Evolutionary conservation across 2,113 vertebrate genomes (phyloP), one percentile per base, ranked within the genome.

Genomic region (Miniopterus natalensis): DNA sequence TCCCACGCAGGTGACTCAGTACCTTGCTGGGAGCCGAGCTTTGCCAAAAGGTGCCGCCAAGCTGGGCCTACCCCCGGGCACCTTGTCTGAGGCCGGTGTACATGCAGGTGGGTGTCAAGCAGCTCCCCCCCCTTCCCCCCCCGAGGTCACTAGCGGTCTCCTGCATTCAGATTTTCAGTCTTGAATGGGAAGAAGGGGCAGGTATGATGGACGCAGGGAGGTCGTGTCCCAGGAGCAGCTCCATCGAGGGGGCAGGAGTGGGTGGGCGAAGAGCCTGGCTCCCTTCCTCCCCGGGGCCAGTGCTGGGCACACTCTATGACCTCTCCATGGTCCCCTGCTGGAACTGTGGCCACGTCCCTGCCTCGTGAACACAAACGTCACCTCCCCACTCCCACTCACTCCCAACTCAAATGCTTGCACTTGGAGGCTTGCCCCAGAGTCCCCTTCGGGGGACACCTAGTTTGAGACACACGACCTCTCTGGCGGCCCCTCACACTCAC

Each of bases 301-400:
- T 29, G 59, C 3, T 5, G 15, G 23, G 11, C 25, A 0, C 5
- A 14, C n/a, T 12, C 12, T 0, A 0, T 1, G 27, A 20, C 42
- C 7, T 63, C 31, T 23, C 71, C 17, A 10, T 15, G 71, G 49
- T 25, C n/a, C 45, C 42, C 57, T 36, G 77, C 51, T 36, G 2
- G 23, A 40, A 11, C 3, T 8, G 40, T 21, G 31, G 49, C 36
- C 36, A 36, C 1, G 21, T 47, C 12, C 55, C 70, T n/a, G 29
- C 59, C 29, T 23, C 31, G 7, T 15, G 31, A 27, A 47, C 31
- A 42, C 25, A 36, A 3, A n/a, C 29, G 13, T 8, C 17, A 4
- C 3, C 0, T 25, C 47, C 23, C 25, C 12, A 31, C n/a, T 23
- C 12, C 18, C 23, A 31, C 18, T 65, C 45, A 75, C 90, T 45